Percentiles rank a stretch among this genome's conserved stretches.
Evolutionary conservation across 1,140 invertebrate species (phyloP).

Genomic region (Drosophila mojavensis): DNA sequence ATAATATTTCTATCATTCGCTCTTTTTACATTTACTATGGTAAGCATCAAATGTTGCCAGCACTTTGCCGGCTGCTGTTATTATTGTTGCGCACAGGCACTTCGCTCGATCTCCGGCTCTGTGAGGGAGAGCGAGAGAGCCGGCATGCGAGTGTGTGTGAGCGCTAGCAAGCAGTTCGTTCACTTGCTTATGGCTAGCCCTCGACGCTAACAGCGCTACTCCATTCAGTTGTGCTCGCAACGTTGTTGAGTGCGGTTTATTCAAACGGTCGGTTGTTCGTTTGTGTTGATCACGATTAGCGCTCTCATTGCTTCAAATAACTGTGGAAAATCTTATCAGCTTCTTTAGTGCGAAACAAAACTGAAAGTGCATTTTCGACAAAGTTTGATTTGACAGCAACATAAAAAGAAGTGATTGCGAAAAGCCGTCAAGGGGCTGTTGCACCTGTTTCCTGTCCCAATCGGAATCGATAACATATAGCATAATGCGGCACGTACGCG

Average conservation of each 20-base stretch:
- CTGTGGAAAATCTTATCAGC: conserved; percentile 27
- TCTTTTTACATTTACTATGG: background rate
- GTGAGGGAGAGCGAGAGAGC: background rate
- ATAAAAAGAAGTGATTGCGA: conserved; percentile 1
- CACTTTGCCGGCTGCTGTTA: conserved; percentile 34
- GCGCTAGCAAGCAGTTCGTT: conserved; percentile 1
- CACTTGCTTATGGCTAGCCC: conserved; percentile 18
- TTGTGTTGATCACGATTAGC: background rate
- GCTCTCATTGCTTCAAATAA: background rate
- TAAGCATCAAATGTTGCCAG: conserved; percentile 33
- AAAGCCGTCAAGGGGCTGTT: conserved; percentile 6
- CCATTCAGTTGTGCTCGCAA: conserved; percentile 48
- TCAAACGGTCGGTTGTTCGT: background rate
- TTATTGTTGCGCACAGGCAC: background rate
- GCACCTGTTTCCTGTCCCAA: conserved; percentile 67
- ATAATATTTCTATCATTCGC: no score
- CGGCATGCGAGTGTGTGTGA: background rate
- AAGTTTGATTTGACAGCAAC: conserved; percentile 16
- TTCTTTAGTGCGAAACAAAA: conserved; percentile 37
- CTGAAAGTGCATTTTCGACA: conserved; percentile 47
- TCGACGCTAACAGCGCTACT: conserved; percentile 29
- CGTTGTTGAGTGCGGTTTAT: conserved; percentile 61
- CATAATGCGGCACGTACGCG: conserved; percentile 66
- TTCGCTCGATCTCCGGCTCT: background rate
- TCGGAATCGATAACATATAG: conserved; percentile 22